Base-by-base conservation (phyloP, 2,113 vertebrate genomes). In the Eudyptes chrysolophus region DNA sequence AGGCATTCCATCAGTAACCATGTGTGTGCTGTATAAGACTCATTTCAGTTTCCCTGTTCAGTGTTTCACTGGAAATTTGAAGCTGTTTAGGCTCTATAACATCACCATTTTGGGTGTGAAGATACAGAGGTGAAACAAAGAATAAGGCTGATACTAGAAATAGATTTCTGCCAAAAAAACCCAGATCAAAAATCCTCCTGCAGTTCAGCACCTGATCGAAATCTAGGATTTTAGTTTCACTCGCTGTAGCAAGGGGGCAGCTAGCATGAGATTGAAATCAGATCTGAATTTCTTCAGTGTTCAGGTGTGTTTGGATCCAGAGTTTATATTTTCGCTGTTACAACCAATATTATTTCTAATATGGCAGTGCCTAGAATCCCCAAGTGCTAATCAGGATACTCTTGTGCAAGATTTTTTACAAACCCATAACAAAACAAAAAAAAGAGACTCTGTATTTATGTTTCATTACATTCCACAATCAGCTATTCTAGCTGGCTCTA, bases 1-100 rank as follows among this genome's bases (percentile, higher is more conserved):
- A 17, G 65, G 17, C 13, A 10, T 51, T 65, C 89, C 64, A 7
- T 2, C 58, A 24, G n/a, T 3, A 58, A n/a, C 61, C 71, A n/a
- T 0, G 0, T 0, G 8, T 36, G 11, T 27, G 66, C 71, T 46
- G 17, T 10, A 71, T 10, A 71, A 40, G 74, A 30, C 13, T 29
- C 32, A 7, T 2, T 25, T 13, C 51, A 0, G 21, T n/a, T 62
- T 49, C n/a, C 81, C 26, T 48, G 10, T 6, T 29, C 6, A 1
- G 1, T 6, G 3, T n/a, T 80, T 52, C 82, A 12, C 42, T 66
- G 68, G 42, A 24, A 55, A 55, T 10, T 2, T 21, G 30, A 76
- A 80, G 38, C 21, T 20, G 3, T 4, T 40, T 7, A 20, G 55
- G 70, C 24, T 57, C 61, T n/a, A 2, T 5, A 74, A 16, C 60